Conservation (phyloP, 2,888 invertebrate species). For the Phortica magna region DNA sequence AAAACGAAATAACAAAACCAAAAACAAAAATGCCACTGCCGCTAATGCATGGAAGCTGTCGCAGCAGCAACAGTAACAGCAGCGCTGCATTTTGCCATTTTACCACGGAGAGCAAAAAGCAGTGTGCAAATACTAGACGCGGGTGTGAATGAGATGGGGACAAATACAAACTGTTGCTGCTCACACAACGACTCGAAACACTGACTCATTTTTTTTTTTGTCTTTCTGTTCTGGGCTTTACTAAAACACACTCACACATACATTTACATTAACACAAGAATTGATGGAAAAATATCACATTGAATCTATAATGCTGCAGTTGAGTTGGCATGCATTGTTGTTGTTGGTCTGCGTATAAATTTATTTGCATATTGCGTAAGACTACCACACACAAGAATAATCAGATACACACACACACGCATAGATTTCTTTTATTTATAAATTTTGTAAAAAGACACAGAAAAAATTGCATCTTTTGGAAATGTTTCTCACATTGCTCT, state of each 20-base stretch:
- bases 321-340: not conserved
- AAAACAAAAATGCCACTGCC: not conserved
- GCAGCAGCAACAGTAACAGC: not conserved
- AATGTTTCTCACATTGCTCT: not conserved
- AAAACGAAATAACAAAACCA: not conserved
- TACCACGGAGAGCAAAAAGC: not conserved
- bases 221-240: not conserved
- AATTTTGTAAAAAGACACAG: not conserved
- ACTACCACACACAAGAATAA: not conserved
- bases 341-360: not conserved
- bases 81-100: not conserved
- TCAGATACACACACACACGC: not conserved
- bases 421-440: not conserved
- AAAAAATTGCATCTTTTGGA: not conserved
- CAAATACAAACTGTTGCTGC: not conserved
- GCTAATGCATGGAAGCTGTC: not conserved
- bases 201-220: not conserved
- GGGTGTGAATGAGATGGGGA: not conserved
- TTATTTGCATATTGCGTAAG: slow-evolving; percentile 19
- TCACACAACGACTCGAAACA: not conserved
- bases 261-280: not conserved
- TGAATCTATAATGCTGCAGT: slow-evolving; percentile 9
- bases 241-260: not conserved
- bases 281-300: not conserved
- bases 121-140: not conserved